phyloP scores from a whole-genome alignment of 2,797 vertebrate species.

The Poecile montanus region DNA sequence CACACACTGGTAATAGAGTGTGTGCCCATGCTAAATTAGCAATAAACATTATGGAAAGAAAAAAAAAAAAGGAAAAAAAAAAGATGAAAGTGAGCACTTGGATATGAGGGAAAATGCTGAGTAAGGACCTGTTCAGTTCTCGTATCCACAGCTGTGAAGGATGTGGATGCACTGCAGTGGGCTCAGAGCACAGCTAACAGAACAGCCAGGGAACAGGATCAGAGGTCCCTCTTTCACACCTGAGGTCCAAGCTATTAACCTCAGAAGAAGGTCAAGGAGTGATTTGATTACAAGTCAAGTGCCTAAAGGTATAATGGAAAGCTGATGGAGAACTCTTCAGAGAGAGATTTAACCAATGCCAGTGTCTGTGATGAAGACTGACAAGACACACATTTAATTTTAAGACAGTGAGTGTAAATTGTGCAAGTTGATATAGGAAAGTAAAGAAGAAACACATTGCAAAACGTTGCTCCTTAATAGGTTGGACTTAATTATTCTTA shows the following conservation, averaged over 20 bases:
- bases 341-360: neutral
- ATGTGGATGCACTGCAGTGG: neutral
- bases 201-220: neutral
- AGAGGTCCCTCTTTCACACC: neutral
- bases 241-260: neutral
- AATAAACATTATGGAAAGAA: neutral
- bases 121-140: neutral
- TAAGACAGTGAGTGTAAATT: accelerated
- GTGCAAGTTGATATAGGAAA: neutral
- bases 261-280: neutral
- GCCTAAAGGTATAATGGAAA: neutral
- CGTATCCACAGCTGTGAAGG: neutral
- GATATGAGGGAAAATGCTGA: neutral
- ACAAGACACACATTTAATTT: neutral
- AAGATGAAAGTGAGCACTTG: neutral
- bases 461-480: neutral
- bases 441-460: neutral
- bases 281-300: neutral
- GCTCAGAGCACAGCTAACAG: neutral
- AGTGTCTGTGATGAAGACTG: neutral
- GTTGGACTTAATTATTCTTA: neutral
- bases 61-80: accelerated
- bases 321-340: neutral
- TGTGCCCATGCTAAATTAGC: neutral
- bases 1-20: neutral